Evolutionary conservation across 64 coral and sea anemone genomes (phyloP), one percentile per base, ranked within the genome.

Genomic region (Orbicella faveolata): DNA sequence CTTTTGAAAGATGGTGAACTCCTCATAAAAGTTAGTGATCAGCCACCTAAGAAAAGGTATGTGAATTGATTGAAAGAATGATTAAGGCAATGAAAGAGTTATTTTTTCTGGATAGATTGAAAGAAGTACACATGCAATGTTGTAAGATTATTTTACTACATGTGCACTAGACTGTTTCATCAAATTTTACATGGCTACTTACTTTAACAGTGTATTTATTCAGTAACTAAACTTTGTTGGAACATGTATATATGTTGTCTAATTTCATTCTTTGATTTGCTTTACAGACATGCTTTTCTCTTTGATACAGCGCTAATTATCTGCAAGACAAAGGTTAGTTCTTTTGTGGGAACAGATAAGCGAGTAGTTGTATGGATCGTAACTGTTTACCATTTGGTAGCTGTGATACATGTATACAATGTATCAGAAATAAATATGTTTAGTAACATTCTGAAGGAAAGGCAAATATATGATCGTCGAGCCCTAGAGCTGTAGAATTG

Each of bases 1-100:
- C 87, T 98, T 14, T 61, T 98, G 4, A 98, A 98, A 89, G 95
- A 98, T 91, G 95, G 95, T 53, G 95, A 98, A 75, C 62, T 98
- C 23, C 92, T 94, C 79, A 90, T 98, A 73, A 98, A 98, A 92
- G 91, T 90, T n/a, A 93, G 89, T 80, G 95, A 98, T 79, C 90
- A 91, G 57, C 94, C 90, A 53, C 94, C 94, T 37, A 96, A 92
- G 80, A 96, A 96, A 79, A 96, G 94, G 94, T 96, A 90, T 70
- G 67, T 26, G 19, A 68, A 1, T 68, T 68, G 21, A 68, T n/a
- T 19, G 4, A 70, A 25, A 33, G 21, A 70, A 70, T 0, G 4
- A 70, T n/a, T n/a, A 48, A 30, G 44, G 5, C 44, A 48, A 3
- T 48, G 4, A 48, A 48, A 48, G 2, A 48, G 44, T 48, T 6